Evolutionary conservation across 2,797 vertebrate genomes (phyloP), one percentile per base, ranked within the genome.

Genomic region (Anas capensis): DNA sequence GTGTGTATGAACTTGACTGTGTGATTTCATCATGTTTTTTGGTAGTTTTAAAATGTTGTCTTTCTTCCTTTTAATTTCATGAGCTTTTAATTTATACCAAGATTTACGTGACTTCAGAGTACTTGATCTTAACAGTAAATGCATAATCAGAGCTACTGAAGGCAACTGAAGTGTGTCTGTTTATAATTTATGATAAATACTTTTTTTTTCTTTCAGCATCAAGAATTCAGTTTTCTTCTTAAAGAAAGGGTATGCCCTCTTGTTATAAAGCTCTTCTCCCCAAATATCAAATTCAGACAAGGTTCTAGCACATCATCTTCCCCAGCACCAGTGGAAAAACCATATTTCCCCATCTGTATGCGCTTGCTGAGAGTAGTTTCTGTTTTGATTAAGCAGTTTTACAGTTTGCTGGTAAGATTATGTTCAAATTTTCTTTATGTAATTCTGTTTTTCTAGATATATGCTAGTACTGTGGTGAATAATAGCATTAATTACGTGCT

Each of bases 261-360:
- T 90, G 99, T 99, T 97, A 99, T 99, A 97, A 99, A 99, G 96
- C 99, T 99, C 61, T 99, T 99, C 97, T 99, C 99, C 46, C 99
- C 99, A 96, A 99, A 99, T 98, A 99, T 99, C 97, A 99, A 99
- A 97, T 99, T 99, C 97, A 98, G 99, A 11, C 99, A 99, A 98
- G 99, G 99, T 94, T 98, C 98, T 94, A 98, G 96, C 82, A 98
- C 98, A 10, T 97, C 99, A 9, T 98, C 99, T 70, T 99, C 99
- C 12, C 99, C 99, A 21, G 99, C 98, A 38, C 99, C 99, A n/a
- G 98, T 99, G 80, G 99, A 99, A 97, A 99, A 99, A 97, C 99
- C 99, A 0, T 99, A 99, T 92, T 99, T 99, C 93, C 99, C 99
- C 92, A 99, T 99, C 97, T 99, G 99, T 97, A 99, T 99, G 99